These are phyloP conservation scores for Opisthograptis luteolata DNA, from an alignment of 2,888 invertebrate species.

Conservation along the genomic window DNA sequence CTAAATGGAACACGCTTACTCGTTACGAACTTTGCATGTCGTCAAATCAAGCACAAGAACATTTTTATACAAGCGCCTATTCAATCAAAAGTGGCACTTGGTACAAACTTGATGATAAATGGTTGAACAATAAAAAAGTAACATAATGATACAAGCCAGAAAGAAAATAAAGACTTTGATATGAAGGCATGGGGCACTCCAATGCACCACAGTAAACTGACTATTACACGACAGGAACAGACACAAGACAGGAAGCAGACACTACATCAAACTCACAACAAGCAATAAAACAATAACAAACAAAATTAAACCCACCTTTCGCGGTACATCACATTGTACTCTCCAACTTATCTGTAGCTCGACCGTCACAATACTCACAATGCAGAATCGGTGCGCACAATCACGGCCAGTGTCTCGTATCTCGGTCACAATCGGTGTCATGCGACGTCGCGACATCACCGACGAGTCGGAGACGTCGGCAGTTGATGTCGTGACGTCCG, in stretches of 20 bases:
- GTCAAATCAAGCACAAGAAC: constrained; percentile 32
- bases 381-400: constrained; percentile 40
- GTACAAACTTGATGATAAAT: constrained; percentile 16
- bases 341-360: constrained; percentile 49
- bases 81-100: constrained; percentile 26
- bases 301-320: constrained; percentile 24
- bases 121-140: constrained; percentile 7
- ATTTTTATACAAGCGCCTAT: constrained; percentile 37
- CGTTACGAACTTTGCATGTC: constrained; percentile 52
- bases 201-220: constrained; percentile 6
- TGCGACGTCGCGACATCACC: constrained; percentile 42
- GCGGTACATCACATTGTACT: constrained; percentile 12
- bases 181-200: constrained; percentile 12
- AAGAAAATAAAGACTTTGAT: constrained; percentile 18
- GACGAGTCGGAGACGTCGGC: constrained; percentile 36
- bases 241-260: constrained; percentile 31
- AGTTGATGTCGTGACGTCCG: constrained; percentile 45
- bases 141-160: constrained; percentile 6
- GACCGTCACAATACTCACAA: constrained; percentile 45
- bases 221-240: constrained; percentile 26
- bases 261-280: constrained; percentile 31
- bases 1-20: constrained; percentile 63
- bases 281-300: constrained; percentile 27
- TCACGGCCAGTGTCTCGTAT: constrained; percentile 64
- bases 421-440: constrained; percentile 71